A percentile compares a stretch with the other conserved stretches of the same genome.
Conservation (phyloP, 2,888 invertebrate species). For the Plagodis pulveraria region DNA sequence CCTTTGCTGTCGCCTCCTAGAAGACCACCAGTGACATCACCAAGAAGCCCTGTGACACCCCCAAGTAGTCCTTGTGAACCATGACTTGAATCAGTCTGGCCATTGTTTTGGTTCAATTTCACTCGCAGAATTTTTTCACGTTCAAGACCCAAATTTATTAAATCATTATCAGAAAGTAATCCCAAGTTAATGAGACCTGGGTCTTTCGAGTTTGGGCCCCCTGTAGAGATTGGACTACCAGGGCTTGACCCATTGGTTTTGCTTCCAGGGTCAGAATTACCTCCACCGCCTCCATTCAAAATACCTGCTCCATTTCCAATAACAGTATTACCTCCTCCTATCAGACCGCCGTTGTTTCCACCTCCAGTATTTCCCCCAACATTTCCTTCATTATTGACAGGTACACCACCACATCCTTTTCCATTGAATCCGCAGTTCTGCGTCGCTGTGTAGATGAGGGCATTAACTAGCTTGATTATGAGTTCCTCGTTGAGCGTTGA, state of each 20-base stretch:
- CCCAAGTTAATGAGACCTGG: neutral
- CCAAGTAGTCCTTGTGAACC: neutral
- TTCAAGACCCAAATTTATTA: conserved; percentile 4
- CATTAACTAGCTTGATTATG: conserved; percentile 66
- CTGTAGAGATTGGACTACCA: neutral
- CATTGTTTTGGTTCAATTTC: neutral
- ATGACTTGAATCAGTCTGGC: neutral
- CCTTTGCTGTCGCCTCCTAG: neutral
- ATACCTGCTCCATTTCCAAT: neutral
- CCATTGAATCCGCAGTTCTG: conserved; percentile 45
- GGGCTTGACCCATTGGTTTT: neutral
- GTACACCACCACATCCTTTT: conserved; percentile 20
- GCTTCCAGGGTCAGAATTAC: neutral
- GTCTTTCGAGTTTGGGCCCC: neutral
- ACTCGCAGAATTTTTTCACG: conserved; percentile 6
- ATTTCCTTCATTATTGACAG: conserved; percentile 6
- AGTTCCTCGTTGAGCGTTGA: conserved; percentile 57
- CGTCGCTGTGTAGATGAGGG: conserved; percentile 60
- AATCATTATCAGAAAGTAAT: neutral
- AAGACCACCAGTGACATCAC: neutral
- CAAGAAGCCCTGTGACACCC: too few species aligned
- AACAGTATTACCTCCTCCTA: conserved; percentile 13
- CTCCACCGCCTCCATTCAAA: conserved; percentile 7
- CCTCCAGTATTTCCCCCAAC: conserved; percentile 18
- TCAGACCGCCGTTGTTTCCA: conserved; percentile 13